Evolutionary conservation across 2,888 invertebrate species (phyloP), one percentile per base, ranked within the genome.

Genomic region (Mactromeris polynyma): DNA sequence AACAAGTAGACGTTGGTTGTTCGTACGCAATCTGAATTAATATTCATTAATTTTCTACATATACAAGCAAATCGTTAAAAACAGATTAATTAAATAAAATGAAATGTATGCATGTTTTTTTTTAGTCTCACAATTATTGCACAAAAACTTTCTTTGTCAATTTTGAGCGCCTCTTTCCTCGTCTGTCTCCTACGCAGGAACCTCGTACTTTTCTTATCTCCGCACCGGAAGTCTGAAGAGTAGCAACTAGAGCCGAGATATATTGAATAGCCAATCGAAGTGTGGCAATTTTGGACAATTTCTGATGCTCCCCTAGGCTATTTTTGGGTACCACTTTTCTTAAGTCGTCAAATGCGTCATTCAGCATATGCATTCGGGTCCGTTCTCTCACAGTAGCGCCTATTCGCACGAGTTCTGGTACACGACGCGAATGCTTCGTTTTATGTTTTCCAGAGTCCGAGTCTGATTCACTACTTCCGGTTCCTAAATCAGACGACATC

Each of bases 231-330:
- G 92, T 94, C 78, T 93, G 93, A 46, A 96, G 91, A 3, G 95
- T 95, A 40, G 93, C 91, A 7, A 93, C 94, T 58, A 97, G 93
- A 17, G 96, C 96, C 7, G 95, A 93, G 81, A 97, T 97, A 92
- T 97, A 97, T 83, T 96, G 96, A 79, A 96, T 96, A 11, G 97
- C 96, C 78, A 96, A 91, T 7, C 96, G 93, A 33, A 97, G 93
- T 4, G 97, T 97, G 38, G 96, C 97, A 36, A 97, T 97, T 92
- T 97, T 97, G 1, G 96, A 96, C 89, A 97, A 93, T 93, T 96
- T 96, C 89, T 96, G 96, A 58, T 96, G 96, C 26, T 96, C 97
- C 42, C 95, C 95, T 7, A 96, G 86, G 91, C 96, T 96, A 6
- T 95, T 94, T 86, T 95, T 95, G 0, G 97, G 97, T 33, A 97